Percentiles rank a stretch among this genome's conserved stretches.
Conservation (phyloP, 2,888 invertebrate species). For the Agonopterix subpropinquella region DNA sequence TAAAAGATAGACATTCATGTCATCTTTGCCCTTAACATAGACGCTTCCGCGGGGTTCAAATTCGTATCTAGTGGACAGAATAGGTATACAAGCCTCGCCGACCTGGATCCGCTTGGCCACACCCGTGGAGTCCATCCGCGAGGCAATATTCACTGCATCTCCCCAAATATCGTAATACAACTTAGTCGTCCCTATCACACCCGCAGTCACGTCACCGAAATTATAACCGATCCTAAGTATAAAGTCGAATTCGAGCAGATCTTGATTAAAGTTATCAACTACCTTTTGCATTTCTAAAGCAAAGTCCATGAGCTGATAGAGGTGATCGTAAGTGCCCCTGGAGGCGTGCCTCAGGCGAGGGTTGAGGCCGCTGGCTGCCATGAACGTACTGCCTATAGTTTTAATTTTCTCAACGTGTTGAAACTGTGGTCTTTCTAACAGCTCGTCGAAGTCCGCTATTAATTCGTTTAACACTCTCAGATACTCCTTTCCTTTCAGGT, state of each 20-base stretch:
- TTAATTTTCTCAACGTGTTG: slow-evolving; percentile 97
- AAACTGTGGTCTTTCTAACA: slow-evolving; percentile 87
- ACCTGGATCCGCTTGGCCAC: slow-evolving; percentile 90
- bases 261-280: slow-evolving; percentile 90
- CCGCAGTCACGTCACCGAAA: slow-evolving; percentile 96
- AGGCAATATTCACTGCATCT: slow-evolving; percentile 97
- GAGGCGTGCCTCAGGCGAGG: slow-evolving; percentile 83
- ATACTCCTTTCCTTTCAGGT: slow-evolving; percentile 95
- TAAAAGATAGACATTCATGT: slow-evolving; percentile 93
- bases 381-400: slow-evolving; percentile 97
- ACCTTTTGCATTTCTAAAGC: slow-evolving; percentile 93
- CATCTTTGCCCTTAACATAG: slow-evolving; percentile 97
- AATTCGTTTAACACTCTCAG: slow-evolving; percentile 96
- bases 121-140: slow-evolving; percentile 98
- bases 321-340: slow-evolving; percentile 82
- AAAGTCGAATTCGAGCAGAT: slow-evolving; percentile 92
- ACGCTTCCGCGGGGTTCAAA: slow-evolving; percentile 96
- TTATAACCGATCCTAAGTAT: slow-evolving; percentile 92
- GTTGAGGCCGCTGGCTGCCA: slow-evolving; percentile 98
- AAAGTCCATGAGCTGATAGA: slow-evolving; percentile 94
- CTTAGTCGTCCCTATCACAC: slow-evolving; percentile 97
- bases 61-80: slow-evolving; percentile 84
- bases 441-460: slow-evolving; percentile 96
- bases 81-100: slow-evolving; percentile 83
- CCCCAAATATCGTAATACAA: slow-evolving; percentile 99